Conservation (phyloP, 1,140 invertebrate genomes). For the Gonatopus flavifemur region DNA sequence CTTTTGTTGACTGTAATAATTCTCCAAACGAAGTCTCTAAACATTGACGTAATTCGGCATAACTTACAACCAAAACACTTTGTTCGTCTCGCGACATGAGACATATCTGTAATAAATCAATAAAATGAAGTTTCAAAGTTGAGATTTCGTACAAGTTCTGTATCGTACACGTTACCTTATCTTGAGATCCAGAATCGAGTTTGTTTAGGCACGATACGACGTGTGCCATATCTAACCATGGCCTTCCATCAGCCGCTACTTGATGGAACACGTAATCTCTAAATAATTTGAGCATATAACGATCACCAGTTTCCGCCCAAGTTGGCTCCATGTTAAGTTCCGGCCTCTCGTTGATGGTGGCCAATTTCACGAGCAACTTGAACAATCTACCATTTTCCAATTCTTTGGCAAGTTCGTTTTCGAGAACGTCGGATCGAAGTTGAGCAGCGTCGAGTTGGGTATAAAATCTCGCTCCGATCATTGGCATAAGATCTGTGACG, state of each 20-base stretch:
- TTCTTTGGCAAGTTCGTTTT: constrained; percentile 90
- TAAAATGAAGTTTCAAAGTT: background rate
- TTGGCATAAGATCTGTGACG: constrained; percentile 97
- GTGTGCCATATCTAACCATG: constrained; percentile 96
- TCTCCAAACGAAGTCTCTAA: constrained; percentile 91
- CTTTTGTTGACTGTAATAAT: constrained; percentile 65
- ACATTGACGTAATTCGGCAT: constrained; percentile 92
- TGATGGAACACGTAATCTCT: constrained; percentile 96
- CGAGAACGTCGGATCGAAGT: constrained; percentile 81
- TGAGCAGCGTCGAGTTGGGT: constrained; percentile 91
- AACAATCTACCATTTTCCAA: constrained; percentile 93
- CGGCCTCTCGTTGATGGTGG: constrained; percentile 89
- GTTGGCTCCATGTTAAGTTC: constrained; percentile 91
- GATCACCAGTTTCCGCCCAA: constrained; percentile 96
- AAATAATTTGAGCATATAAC: constrained; percentile 97
- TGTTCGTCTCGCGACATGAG: constrained; percentile 95
- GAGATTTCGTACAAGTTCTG: background rate
- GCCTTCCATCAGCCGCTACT: constrained; percentile 86
- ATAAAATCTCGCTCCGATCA: constrained; percentile 97
- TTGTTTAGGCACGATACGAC: constrained; percentile 93
- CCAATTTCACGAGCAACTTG: constrained; percentile 86
- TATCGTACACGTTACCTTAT: constrained; percentile 70
- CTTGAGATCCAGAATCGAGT: constrained; percentile 82
- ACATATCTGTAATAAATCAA: constrained; percentile 71
- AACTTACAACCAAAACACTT: constrained; percentile 92